These are phyloP conservation scores for Drosophila malerkotliana DNA, from an alignment of 1,140 invertebrate species.

Conservation along the genomic window DNA sequence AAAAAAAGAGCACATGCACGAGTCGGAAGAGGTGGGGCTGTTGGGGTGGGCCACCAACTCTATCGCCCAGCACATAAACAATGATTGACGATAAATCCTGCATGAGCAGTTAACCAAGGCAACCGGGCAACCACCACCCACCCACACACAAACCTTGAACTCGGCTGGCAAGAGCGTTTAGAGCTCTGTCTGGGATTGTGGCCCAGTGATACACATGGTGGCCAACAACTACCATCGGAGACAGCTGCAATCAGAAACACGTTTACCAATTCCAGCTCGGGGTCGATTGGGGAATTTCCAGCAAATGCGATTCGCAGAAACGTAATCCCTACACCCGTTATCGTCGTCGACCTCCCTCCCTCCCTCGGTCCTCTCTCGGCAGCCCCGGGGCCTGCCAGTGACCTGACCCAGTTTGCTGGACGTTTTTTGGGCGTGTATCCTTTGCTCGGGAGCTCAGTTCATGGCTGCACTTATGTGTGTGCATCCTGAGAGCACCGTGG, in stretches of 20 bases:
- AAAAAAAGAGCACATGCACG: slow-evolving; percentile 7
- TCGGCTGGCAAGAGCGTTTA: slow-evolving; percentile 44
- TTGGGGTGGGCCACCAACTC: neutral
- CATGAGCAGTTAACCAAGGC: slow-evolving; percentile 49
- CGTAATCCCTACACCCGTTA: neutral
- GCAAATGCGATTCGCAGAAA: slow-evolving; percentile 56
- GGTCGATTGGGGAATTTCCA: slow-evolving; percentile 71
- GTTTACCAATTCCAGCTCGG: slow-evolving; percentile 59
- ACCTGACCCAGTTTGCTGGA: slow-evolving; percentile 72
- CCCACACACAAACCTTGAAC: slow-evolving; percentile 72
- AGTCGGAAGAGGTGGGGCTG: neutral
- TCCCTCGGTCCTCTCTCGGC: neutral
- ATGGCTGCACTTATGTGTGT: slow-evolving; percentile 57
- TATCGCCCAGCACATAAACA: slow-evolving; percentile 44
- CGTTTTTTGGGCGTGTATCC: slow-evolving; percentile 78
- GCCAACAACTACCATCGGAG: neutral
- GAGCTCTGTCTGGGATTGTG: slow-evolving; percentile 44
- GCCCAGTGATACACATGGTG: slow-evolving; percentile 2
- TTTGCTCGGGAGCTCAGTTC: slow-evolving; percentile 64
- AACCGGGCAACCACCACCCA: slow-evolving; percentile 17
- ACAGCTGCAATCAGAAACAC: slow-evolving; percentile 58
- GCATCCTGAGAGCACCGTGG: slow-evolving; percentile 25
- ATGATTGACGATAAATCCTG: slow-evolving; percentile 61
- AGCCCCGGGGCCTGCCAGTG: slow-evolving; percentile 39
- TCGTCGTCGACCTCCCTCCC: neutral